Percentiles rank a stretch among this genome's conserved stretches.
phyloP scores from a whole-genome alignment of 1,140 invertebrate species.

The Bombyx mori region DNA sequence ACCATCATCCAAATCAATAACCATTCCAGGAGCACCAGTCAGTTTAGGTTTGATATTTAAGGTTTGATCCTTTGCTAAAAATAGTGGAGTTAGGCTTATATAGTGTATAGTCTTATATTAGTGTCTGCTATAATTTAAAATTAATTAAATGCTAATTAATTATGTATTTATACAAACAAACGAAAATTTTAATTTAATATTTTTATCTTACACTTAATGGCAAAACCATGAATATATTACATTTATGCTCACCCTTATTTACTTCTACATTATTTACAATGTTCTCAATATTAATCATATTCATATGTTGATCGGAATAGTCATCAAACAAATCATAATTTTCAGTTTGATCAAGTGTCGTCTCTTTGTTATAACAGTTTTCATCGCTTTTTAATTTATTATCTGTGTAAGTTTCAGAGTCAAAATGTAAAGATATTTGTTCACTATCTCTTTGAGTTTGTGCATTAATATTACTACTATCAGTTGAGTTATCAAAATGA shows the following conservation, averaged over 20 bases:
- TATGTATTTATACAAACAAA: background rate
- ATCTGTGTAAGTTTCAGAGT: slow-evolving; percentile 32
- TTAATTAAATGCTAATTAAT: no score
- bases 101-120: no score
- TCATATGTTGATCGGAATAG: slow-evolving; percentile 44
- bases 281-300: slow-evolving; percentile 48
- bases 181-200: no score
- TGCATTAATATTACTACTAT: slow-evolving; percentile 1
- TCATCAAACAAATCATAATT: slow-evolving; percentile 19
- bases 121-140: no score
- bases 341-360: slow-evolving; percentile 10
- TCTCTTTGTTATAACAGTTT: slow-evolving; percentile 9
- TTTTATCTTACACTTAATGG: background rate
- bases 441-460: slow-evolving; percentile 30
- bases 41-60: slow-evolving; percentile 66
- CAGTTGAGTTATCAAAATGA: background rate
- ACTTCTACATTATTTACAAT: slow-evolving; percentile 45
- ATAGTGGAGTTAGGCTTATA: slow-evolving; percentile 12
- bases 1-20: slow-evolving; percentile 73
- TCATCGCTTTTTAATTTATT: slow-evolving; percentile 9
- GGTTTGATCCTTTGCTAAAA: slow-evolving; percentile 15
- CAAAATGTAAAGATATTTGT: slow-evolving; percentile 35
- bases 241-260: slow-evolving; percentile 24
- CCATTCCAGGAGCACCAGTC: slow-evolving; percentile 70
- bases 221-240: background rate